Evolutionary conservation across 35 echinoderm and acorn worm species (phyloP).

Genomic region (Ophioderma brevispina): DNA sequence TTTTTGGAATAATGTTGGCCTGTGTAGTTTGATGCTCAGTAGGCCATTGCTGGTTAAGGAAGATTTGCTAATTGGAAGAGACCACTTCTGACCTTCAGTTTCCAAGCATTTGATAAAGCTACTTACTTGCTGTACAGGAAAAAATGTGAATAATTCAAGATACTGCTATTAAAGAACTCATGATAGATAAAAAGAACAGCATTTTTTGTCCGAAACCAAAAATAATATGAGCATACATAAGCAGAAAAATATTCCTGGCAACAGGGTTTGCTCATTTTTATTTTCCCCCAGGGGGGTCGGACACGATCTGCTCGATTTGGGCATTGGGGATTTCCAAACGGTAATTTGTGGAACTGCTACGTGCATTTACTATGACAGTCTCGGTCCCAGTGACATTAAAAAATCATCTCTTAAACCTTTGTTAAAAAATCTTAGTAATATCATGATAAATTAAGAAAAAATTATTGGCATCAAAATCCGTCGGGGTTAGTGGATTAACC

Average conservation of each 20-base stretch:
- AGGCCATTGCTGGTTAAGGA: background rate
- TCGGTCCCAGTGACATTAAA: too few relatives aligned
- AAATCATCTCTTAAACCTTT: too few relatives aligned
- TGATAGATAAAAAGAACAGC: background rate
- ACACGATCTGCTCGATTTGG: too few relatives aligned
- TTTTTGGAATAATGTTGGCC: background rate
- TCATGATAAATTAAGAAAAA: too few relatives aligned
- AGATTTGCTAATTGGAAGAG: background rate
- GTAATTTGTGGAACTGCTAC: too few relatives aligned
- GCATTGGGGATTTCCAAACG: too few relatives aligned
- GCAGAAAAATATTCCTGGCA: background rate
- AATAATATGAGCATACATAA: background rate
- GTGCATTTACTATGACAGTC: too few relatives aligned
- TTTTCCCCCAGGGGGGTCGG: too few relatives aligned
- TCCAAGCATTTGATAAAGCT: background rate
- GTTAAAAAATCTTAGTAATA: too few relatives aligned
- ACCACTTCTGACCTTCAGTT: background rate
- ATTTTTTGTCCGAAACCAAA: background rate
- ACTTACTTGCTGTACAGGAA: background rate
- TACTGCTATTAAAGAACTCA: background rate
- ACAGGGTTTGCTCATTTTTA: background rate
- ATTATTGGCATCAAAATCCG: too few relatives aligned
- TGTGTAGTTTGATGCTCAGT: conserved; percentile 3
- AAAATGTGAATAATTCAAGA: background rate
- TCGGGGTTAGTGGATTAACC: too few relatives aligned